Percentiles rank a stretch among this genome's conserved stretches.
phyloP scores from a whole-genome alignment of 1,140 invertebrate species.

The Bombyx mori region DNA sequence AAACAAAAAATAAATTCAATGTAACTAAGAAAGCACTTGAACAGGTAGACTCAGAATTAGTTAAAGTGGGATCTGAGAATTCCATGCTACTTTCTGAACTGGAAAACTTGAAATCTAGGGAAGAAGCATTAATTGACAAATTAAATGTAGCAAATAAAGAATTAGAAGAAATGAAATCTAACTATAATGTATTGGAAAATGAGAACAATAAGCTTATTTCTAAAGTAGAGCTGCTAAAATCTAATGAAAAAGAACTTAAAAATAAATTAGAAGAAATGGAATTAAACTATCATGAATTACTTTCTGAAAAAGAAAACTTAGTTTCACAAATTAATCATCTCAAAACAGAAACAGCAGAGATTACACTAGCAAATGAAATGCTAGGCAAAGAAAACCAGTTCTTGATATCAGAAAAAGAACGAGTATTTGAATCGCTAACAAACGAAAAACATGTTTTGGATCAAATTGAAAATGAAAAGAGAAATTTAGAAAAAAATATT shows the following conservation, averaged over 20 bases:
- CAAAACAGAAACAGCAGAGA: constrained; percentile 6
- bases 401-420: constrained; percentile 23
- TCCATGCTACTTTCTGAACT: background rate
- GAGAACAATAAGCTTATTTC: too few relatives aligned
- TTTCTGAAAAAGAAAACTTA: constrained; percentile 3
- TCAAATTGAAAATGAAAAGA: constrained; percentile 16
- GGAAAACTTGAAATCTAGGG: background rate
- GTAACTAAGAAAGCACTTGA: too few relatives aligned
- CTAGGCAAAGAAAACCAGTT: constrained; percentile 19
- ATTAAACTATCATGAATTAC: background rate
- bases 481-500: constrained; percentile 12
- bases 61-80: too few relatives aligned
- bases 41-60: too few relatives aligned
- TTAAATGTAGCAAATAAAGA: constrained; percentile 10
- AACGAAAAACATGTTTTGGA: constrained; percentile 19
- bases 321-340: background rate
- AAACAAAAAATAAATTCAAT: too few relatives aligned
- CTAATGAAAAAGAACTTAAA: too few relatives aligned
- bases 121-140: background rate
- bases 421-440: constrained; percentile 11
- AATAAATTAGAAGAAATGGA: too few relatives aligned
- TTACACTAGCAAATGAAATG: constrained; percentile 6
- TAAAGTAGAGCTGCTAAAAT: too few relatives aligned
- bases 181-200: constrained; percentile 13
- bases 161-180: constrained; percentile 19